A percentile compares a stretch with the other conserved stretches of the same genome.
These are phyloP conservation scores for Drosophila arizonae DNA, from an alignment of 1,140 invertebrate genomes.

Conservation along the genomic window DNA sequence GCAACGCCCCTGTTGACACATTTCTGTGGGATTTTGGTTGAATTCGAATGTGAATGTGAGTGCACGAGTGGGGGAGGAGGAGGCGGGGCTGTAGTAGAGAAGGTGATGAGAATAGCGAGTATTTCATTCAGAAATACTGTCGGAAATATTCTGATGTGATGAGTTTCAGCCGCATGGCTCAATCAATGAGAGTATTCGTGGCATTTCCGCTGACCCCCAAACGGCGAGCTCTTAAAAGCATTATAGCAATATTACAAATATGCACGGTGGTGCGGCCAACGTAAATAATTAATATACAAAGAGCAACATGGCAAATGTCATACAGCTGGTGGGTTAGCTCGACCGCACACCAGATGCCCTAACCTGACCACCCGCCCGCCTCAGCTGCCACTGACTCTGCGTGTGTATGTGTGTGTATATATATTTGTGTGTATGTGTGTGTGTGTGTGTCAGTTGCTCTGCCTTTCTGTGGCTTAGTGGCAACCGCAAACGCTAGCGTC, in stretches of 20 bases:
- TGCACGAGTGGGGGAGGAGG: no score
- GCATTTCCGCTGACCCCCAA: conserved; percentile 2
- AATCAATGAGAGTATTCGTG: conserved; percentile 37
- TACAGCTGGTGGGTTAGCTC: conserved; percentile 22
- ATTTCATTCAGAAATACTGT: neutral
- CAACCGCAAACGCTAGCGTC: conserved; percentile 58
- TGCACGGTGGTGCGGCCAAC: conserved; percentile 37
- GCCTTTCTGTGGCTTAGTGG: conserved; percentile 46
- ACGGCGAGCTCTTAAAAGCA: conserved; percentile 44
- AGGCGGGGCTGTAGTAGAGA: no score
- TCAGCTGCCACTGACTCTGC: neutral
- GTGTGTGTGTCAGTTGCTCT: conserved; percentile 7
- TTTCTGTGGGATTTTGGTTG: conserved; percentile 16
- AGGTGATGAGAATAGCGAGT: no score
- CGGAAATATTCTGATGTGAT: conserved; percentile 10
- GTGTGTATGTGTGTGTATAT: conserved; percentile 1
- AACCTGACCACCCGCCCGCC: neutral
- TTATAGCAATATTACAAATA: conserved; percentile 69
- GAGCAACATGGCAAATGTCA: conserved; percentile 53
- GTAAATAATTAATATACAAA: conserved; percentile 70
- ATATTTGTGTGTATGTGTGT: conserved; percentile 3
- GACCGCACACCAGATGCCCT: conserved; percentile 39
- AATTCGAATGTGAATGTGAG: conserved; percentile 12
- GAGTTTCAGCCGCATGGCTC: conserved; percentile 25
- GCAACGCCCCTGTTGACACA: conserved; percentile 34